A percentile compares a stretch with the other conserved stretches of the same genome.
Conservation (phyloP, 2,113 vertebrate species). For the Holacanthus passer region DNA sequence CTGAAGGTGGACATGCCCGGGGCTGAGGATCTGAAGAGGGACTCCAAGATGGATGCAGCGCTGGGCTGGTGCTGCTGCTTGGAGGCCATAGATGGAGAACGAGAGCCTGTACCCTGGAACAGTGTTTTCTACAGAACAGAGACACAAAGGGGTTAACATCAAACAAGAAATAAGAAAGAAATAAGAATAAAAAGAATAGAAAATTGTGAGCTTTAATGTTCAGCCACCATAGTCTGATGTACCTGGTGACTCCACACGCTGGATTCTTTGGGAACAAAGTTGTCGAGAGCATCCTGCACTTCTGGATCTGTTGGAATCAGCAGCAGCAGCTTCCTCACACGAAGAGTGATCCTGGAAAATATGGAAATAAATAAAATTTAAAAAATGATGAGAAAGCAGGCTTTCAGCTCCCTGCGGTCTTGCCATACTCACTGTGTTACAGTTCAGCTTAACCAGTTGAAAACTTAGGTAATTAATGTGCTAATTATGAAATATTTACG, state of each 20-base stretch:
- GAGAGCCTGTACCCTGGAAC: slow-evolving; percentile 91
- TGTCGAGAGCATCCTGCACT: slow-evolving; percentile 97
- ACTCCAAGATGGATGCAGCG: slow-evolving; percentile 95
- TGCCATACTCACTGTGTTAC: background rate
- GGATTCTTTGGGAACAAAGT: slow-evolving; percentile 89
- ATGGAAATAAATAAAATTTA: background rate
- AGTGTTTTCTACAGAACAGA: slow-evolving; percentile 90
- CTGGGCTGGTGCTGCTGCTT: slow-evolving; percentile 98
- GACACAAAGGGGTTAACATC: no score
- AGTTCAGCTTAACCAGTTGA: background rate
- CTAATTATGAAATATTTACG: background rate
- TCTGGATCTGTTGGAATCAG: slow-evolving; percentile 98
- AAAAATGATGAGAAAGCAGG: background rate
- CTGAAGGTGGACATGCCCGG: slow-evolving; percentile 99
- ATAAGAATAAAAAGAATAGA: background rate
- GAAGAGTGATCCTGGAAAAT: slow-evolving; percentile 91
- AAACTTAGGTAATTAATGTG: background rate
- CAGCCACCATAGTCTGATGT: background rate
- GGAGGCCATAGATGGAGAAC: slow-evolving; percentile 94
- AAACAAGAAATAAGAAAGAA: no score
- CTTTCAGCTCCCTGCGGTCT: background rate
- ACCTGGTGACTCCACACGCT: slow-evolving; percentile 90
- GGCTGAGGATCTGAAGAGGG: slow-evolving; percentile 95
- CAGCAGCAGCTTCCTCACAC: slow-evolving; percentile 95
- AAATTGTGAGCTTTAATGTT: background rate